Base-by-base conservation (phyloP, 2,797 vertebrate genomes). In the Sebastes matsubarae region DNA sequence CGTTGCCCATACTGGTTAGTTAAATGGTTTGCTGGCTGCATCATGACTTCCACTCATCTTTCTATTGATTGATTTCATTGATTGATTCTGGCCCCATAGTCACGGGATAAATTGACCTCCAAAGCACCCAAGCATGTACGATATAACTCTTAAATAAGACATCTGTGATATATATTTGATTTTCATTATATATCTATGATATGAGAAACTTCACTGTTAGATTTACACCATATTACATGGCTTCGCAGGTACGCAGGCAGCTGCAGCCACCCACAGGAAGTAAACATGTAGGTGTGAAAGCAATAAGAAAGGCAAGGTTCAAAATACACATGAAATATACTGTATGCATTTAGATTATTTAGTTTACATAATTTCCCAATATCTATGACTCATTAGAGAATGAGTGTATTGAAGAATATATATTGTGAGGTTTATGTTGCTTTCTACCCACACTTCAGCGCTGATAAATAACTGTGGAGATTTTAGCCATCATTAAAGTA, bases 21-120 rank as follows among this genome's bases (percentile, higher is more conserved):
- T 77, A 66, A 58, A 58, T 59, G 29, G 34, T 29, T 22, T 32
- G 4, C 29, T n/a, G 32, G 11, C 71, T 52, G 30, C 3, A 7
- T 22, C 25, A 27, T 13, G 12, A 9, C 14, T 29, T 72, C 54
- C 8, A 38, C 12, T 72, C 24, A 68, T 75, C 80, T 68, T n/a
- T 38, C 32, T 50, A n/a, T 54, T 46, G 11, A 81, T 72, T 57
- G 72, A 64, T 52, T 59, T 52, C 10, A 61, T 68, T 79, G 34
- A 81, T 74, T 57, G 72, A 64, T 42, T 59, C 42, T 36, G 29
- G 4, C 22, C 2, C 4, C 3, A 12, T 5, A 10, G 32, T 65
- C 46, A 27, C 8, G 6, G 25, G 22, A 55, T 79, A 79, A 68
- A 83, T 84, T 8, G 32, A 34, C 55, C 30, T 32, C 30, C 18